These are phyloP conservation scores for Sorex maritimensis DNA, from an alignment of 2,797 vertebrate genomes.

Conservation along the genomic window DNA sequence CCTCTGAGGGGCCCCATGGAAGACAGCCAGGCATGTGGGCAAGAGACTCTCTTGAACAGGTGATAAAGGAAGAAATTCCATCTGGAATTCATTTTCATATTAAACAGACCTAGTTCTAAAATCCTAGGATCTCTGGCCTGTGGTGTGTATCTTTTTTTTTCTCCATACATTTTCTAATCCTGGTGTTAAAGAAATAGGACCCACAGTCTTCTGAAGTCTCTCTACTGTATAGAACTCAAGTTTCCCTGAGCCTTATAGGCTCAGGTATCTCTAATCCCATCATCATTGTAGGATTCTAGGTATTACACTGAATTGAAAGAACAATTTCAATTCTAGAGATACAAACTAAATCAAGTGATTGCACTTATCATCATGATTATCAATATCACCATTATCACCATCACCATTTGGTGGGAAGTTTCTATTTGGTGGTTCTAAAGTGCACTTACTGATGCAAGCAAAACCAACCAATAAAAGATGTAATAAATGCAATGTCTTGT, in stretches of 20 bases:
- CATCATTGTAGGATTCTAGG: background rate
- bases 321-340: background rate
- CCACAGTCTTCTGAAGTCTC: conserved; percentile 9
- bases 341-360: conserved; percentile 13
- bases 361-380: background rate
- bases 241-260: too few species aligned
- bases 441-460: background rate
- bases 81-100: conserved; percentile 20
- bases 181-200: background rate
- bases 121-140: background rate
- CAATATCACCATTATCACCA: background rate
- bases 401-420: background rate
- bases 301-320: background rate
- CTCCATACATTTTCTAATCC: background rate
- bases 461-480: background rate
- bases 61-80: background rate
- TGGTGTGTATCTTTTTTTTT: background rate
- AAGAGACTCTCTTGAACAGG: background rate
- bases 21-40: too few species aligned
- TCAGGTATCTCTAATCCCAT: background rate
- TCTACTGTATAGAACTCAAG: background rate
- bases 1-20: too few species aligned
- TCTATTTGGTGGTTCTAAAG: conserved; percentile 10
- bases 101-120: conserved; percentile 20
- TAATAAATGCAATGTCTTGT: conserved; percentile 43